Conservation (phyloP, 2,888 invertebrate species). For the Odontocolon sp. region DNA sequence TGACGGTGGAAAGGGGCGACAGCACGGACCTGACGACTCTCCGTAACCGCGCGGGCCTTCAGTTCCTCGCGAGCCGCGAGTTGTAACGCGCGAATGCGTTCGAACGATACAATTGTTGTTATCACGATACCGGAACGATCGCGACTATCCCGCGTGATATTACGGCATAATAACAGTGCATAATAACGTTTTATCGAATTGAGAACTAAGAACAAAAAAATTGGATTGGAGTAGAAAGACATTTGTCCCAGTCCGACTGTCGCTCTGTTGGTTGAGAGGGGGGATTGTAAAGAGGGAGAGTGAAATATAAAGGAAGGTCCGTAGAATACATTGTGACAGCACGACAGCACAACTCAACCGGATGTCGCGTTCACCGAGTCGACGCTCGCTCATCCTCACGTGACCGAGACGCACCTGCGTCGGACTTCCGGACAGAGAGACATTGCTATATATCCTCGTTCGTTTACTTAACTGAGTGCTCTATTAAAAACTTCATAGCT, state of each 20-base stretch:
- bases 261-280: background rate
- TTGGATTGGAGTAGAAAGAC: background rate
- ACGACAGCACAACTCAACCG: conserved; percentile 25
- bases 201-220: background rate
- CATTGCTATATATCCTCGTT: background rate
- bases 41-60: conserved; percentile 65
- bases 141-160: no score
- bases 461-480: conserved; percentile 38
- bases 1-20: conserved; percentile 55
- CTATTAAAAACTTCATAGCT: conserved; percentile 9
- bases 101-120: background rate
- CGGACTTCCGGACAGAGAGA: conserved; percentile 41
- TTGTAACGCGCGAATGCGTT: conserved; percentile 49
- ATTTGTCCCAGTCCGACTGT: background rate
- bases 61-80: conserved; percentile 77
- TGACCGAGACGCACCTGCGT: conserved; percentile 58
- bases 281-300: background rate
- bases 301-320: background rate
- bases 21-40: conserved; percentile 54
- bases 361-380: conserved; percentile 53
- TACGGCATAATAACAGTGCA: no score
- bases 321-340: conserved; percentile 41
- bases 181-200: no score
- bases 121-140: background rate
- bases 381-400: conserved; percentile 51